Conservation (phyloP, 2,888 invertebrate genomes). For the Diabrotica balteata region DNA sequence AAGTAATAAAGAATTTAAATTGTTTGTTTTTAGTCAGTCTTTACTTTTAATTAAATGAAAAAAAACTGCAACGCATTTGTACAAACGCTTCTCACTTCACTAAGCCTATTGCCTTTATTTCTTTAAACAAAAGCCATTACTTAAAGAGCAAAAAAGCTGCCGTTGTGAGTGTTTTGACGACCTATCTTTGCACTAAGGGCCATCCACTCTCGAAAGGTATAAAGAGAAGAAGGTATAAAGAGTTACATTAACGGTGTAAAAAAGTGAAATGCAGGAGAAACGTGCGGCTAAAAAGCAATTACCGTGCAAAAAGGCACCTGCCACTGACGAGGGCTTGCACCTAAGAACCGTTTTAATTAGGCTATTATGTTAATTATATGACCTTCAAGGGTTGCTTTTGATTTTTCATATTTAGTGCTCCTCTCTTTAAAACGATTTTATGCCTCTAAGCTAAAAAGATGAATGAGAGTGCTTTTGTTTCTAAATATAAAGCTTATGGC, state of each 20-base stretch:
- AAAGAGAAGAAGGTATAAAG: conserved; percentile 27
- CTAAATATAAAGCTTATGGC: background rate
- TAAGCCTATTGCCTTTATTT: background rate
- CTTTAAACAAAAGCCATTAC: conserved; percentile 23
- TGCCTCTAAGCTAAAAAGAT: conserved; percentile 7
- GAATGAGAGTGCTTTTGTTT: conserved; percentile 10
- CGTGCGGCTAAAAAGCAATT: conserved; percentile 45
- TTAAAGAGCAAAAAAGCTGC: conserved; percentile 14
- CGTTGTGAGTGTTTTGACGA: conserved; percentile 8
- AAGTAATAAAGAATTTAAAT: too few relatives aligned
- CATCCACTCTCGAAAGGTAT: conserved; percentile 21
- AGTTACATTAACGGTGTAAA: conserved; percentile 41
- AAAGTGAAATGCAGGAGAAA: conserved; percentile 35
- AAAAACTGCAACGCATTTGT: background rate
- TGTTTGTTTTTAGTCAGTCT: too few relatives aligned
- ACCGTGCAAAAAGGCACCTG: conserved; percentile 50
- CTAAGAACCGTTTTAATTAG: conserved; percentile 53
- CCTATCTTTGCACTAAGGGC: conserved; percentile 1
- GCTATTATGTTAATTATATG: conserved; percentile 54
- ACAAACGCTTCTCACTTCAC: background rate
- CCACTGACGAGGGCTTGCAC: conserved; percentile 49
- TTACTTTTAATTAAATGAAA: too few relatives aligned
- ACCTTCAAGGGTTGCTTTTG: conserved; percentile 51
- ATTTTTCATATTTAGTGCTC: conserved; percentile 47
- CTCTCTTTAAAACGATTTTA: conserved; percentile 22